Evolutionary conservation across 2,888 invertebrate species (phyloP).

Genomic region (Thera obeliscata): DNA sequence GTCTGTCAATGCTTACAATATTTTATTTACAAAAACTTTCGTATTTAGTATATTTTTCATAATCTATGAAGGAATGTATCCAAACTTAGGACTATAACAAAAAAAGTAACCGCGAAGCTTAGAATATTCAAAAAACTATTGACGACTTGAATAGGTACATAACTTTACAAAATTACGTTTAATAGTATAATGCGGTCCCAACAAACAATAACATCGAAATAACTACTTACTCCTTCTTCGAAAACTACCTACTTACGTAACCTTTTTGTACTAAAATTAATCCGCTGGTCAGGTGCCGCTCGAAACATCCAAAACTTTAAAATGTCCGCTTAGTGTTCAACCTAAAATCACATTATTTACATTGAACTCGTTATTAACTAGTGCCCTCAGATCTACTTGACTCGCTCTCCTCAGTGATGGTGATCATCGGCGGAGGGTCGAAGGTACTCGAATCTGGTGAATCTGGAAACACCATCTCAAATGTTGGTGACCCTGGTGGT

Average conservation of each 20-base stretch:
- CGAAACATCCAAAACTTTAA: constrained; percentile 18
- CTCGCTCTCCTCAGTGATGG: constrained; percentile 79
- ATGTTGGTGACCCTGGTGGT: constrained; percentile 82
- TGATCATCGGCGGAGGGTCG: constrained; percentile 75
- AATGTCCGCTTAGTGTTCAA: constrained; percentile 29
- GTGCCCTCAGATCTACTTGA: constrained; percentile 70
- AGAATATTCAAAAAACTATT: constrained; percentile 16
- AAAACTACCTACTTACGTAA: not conserved
- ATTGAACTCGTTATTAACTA: constrained; percentile 64
- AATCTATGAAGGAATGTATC: constrained; percentile 19
- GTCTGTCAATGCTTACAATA: not conserved
- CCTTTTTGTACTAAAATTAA: constrained; percentile 13
- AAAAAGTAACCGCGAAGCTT: constrained; percentile 27
- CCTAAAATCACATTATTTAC: constrained; percentile 39
- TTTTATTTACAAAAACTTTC: constrained; percentile 23
- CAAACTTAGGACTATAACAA: constrained; percentile 27
- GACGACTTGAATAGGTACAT: constrained; percentile 21
- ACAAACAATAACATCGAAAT: constrained; percentile 8
- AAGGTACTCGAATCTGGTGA: constrained; percentile 64
- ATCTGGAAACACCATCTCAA: constrained; percentile 84
- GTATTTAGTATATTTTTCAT: constrained; percentile 3
- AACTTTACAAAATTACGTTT: constrained; percentile 46
- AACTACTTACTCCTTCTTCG: not conserved
- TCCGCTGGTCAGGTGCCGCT: constrained; percentile 28
- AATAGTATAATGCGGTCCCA: constrained; percentile 34